Base-by-base conservation (phyloP, 2,888 invertebrate genomes). In the Zele albiditarsus region DNA sequence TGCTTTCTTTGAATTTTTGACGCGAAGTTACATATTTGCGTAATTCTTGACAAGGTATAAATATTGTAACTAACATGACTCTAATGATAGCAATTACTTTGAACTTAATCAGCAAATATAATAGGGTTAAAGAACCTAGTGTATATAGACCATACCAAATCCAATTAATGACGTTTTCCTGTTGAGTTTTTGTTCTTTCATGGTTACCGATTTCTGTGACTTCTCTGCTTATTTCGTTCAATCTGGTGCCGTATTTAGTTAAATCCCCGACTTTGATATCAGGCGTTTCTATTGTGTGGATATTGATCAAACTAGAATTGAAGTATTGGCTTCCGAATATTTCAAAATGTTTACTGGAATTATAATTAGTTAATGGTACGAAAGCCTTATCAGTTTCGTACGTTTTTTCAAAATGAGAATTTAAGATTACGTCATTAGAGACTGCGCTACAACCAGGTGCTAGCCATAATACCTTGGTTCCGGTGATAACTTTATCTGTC, bases 181-280 rank as follows among this genome's bases (percentile, higher is more conserved):
- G 67, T n/a, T 14, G 12, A 6, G 72, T 72, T 27, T 72, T 71
- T 28, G 67, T 62, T 62, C 72, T 66, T 20, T 75, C 33, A 31
- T 71, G 33, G 6, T 33, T 33, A 20, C 75, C 72, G 14, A 72
- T 63, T 72, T 60, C 68, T n/a, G 46, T 16, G 5, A 53, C 60
- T 62, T 75, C 67, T 68, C 62, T 71, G 12, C 33, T 67, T n/a
- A 75, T 71, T 28, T 72, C 67, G 20, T 46, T 75, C 38, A 75
- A 71, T n/a, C 31, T 38, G n/a, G 67, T 75, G 12, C 57, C 72
- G 31, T 75, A 72, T n/a, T n/a, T n/a, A n/a, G n/a, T n/a, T n/a
- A n/a, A n/a, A n/a, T n/a, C n/a, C n/a, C n/a, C n/a, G n/a, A 68
- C 53, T 72, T 76, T 76, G 2, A 68, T 8, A 68, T 76, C 58